These are phyloP conservation scores for Trogon melanurus DNA, from an alignment of 2,113 vertebrate species.

Conservation along the genomic window DNA sequence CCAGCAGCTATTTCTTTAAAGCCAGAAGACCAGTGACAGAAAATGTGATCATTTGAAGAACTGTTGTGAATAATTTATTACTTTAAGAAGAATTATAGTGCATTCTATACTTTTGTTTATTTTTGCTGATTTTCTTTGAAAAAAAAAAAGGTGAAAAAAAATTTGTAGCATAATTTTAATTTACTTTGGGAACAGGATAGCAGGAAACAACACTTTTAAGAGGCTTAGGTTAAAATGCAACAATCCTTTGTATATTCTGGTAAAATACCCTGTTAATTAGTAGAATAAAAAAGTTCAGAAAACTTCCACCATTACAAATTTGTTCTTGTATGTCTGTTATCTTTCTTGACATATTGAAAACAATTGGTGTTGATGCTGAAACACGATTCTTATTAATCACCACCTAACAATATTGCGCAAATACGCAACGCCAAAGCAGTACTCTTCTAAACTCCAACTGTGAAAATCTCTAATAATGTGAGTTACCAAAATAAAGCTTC, in stretches of 20 bases:
- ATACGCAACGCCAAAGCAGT: neutral
- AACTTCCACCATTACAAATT: neutral
- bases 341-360: neutral
- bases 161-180: neutral
- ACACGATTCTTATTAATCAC: neutral
- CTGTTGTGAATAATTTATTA: neutral
- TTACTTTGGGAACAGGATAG: neutral
- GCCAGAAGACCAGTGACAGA: neutral
- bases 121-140: neutral
- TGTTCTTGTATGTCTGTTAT: neutral
- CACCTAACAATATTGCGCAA: neutral
- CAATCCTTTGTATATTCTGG: neutral
- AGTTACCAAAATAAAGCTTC: neutral
- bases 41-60: neutral
- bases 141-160: neutral
- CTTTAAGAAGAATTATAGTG: neutral
- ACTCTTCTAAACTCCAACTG: neutral
- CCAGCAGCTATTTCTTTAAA: neutral
- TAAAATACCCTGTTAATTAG: neutral
- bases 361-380: neutral
- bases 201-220: neutral
- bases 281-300: neutral
- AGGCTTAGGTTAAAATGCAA: neutral
- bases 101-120: neutral
- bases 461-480: neutral